Evolutionary conservation across 2,113 vertebrate genomes (phyloP).

Genomic region (Malurus cyaneus): DNA sequence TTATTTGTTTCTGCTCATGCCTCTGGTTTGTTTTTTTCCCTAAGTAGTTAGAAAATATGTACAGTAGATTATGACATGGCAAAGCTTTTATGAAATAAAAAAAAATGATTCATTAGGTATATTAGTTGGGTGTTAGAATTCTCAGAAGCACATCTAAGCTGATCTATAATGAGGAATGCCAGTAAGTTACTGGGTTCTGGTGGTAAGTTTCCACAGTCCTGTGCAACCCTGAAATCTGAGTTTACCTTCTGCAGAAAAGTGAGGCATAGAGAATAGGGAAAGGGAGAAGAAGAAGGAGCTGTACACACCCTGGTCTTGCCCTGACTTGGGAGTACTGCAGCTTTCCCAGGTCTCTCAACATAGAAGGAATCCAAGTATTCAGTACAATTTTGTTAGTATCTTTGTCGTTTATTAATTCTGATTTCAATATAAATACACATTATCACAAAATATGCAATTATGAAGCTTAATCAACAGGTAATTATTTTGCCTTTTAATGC

Average conservation of each 20-base stretch:
- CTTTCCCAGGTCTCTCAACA: background rate
- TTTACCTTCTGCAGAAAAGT: background rate
- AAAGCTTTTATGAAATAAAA: background rate
- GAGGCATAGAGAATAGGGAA: background rate
- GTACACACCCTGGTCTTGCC: conserved; percentile 38
- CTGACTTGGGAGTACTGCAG: conserved; percentile 27
- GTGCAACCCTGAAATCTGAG: background rate
- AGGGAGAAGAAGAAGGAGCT: background rate
- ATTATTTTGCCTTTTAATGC: background rate
- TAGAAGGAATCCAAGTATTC: background rate
- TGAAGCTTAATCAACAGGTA: background rate
- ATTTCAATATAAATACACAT: background rate
- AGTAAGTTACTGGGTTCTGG: background rate
- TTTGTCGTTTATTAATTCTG: background rate
- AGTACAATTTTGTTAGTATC: background rate
- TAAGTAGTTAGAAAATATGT: background rate
- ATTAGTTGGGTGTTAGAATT: background rate
- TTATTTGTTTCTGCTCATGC: background rate
- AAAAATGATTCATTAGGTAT: background rate
- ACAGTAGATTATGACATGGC: background rate
- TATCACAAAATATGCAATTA: background rate
- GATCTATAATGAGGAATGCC: background rate
- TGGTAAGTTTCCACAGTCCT: background rate
- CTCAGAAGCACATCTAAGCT: background rate
- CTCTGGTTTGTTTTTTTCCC: background rate